Percentiles rank a stretch among this genome's conserved stretches.
These are phyloP conservation scores for Daktulosphaira vitifoliae DNA, from an alignment of 1,140 invertebrate genomes.

Conservation along the genomic window DNA sequence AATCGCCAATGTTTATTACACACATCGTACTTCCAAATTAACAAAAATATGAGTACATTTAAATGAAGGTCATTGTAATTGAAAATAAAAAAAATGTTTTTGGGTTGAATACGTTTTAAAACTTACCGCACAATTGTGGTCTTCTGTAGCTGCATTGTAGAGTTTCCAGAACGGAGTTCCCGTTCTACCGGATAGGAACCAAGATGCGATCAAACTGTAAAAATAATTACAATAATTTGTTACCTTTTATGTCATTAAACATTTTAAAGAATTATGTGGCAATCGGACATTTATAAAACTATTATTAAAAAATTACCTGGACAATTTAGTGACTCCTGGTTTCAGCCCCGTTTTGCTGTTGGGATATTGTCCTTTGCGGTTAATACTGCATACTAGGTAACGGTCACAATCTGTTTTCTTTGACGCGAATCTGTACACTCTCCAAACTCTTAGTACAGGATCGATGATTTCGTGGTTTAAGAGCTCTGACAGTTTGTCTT, in stretches of 20 bases:
- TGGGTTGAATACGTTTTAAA: no score
- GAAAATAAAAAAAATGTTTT: not conserved
- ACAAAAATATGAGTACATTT: not conserved
- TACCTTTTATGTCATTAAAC: not conserved
- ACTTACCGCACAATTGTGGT: constrained; percentile 52
- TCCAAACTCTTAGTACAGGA: constrained; percentile 56
- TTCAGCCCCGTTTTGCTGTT: constrained; percentile 50
- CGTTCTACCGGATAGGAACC: constrained; percentile 55
- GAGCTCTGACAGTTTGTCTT: constrained; percentile 64
- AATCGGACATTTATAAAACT: not conserved
- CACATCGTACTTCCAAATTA: not conserved
- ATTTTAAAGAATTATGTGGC: not conserved
- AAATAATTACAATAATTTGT: not conserved
- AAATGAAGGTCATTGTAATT: not conserved
- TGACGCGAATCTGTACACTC: constrained; percentile 63
- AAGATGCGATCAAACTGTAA: constrained; percentile 58
- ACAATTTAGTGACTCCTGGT: constrained; percentile 56
- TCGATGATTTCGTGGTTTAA: constrained; percentile 70
- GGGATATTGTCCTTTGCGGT: constrained; percentile 49
- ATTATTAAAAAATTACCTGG: constrained; percentile 41
- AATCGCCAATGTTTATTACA: not conserved
- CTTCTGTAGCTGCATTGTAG: constrained; percentile 53
- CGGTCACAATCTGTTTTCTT: constrained; percentile 60
- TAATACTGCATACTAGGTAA: constrained; percentile 66
- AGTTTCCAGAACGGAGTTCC: constrained; percentile 55